Base-by-base conservation (phyloP, 1,140 invertebrate species). In the Battus philenor region DNA sequence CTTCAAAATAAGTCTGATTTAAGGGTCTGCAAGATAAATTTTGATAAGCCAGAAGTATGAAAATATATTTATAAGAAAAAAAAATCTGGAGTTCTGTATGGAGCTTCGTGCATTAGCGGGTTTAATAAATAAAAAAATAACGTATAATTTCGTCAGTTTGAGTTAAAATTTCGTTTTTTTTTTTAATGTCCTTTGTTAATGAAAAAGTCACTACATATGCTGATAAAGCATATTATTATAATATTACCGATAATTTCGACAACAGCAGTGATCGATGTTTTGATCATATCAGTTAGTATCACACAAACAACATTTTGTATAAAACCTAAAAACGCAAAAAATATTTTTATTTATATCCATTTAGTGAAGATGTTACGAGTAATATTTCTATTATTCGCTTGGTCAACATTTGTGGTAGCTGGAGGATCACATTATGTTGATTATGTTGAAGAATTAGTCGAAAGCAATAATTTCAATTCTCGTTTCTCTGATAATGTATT, bases 401-500 rank as follows among this genome's bases (percentile, higher is more conserved):
- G 38, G 1, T 17, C 49, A 10, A 13, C 22, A 8, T 4, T 43
- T 8, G 45, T 10, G 6, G 8, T 43, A 6, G 31, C 36, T 8
- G 39, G 44, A 9, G 30, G n/a, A 0, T 62, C 60, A 0, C 56
- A 58, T 1, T 24, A 68, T 9, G 57, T 54, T 9, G 55, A 57
- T 17, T 31, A 50, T 18, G 36, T 64, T 2, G 58, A 60, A 18
- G 24, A 56, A 9, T 15, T 69, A 18, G 11, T 58, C 9, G 45
- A 44, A 20, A 47, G 26, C 22, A 9, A 44, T 17, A 27, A 16
- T 18, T 49, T 43, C 5, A 30, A 31, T 1, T 27, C 18, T 7
- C 57, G 64, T 6, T 47, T 61, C 27, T 74, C 68, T 4, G 44
- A 68, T 34, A 58, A 70, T 27, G 50, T 77, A 2, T 8, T 54